Conservation (phyloP, 1,140 invertebrate species). For the Acromyrmex echinatior region DNA sequence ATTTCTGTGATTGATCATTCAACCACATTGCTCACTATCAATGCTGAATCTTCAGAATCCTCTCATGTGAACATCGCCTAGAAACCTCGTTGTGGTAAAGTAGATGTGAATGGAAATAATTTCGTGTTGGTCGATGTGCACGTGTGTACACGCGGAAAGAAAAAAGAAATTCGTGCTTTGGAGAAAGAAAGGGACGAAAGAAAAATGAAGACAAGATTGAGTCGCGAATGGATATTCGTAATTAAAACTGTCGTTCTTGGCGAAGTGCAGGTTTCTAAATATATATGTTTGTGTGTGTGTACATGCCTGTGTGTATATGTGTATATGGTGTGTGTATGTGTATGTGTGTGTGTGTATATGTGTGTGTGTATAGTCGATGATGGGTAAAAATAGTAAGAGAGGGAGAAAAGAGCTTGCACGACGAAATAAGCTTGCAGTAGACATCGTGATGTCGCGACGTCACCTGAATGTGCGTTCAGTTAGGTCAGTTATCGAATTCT, state of each 20-base stretch:
- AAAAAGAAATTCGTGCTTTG: neutral
- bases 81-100: neutral
- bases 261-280: slow-evolving; percentile 73
- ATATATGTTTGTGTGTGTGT: slow-evolving; percentile 47
- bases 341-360: no score
- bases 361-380: slow-evolving; percentile 15
- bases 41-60: slow-evolving; percentile 40
- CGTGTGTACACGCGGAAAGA: neutral
- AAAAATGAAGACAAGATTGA: neutral
- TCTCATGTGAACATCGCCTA: slow-evolving; percentile 45
- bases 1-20: slow-evolving; percentile 35
- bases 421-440: slow-evolving; percentile 69
- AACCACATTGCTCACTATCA: slow-evolving; percentile 42
- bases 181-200: neutral
- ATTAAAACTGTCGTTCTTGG: slow-evolving; percentile 71
- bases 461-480: slow-evolving; percentile 64
- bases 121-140: neutral
- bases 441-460: slow-evolving; percentile 68
- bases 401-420: slow-evolving; percentile 59
- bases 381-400: slow-evolving; percentile 68
- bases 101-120: slow-evolving; percentile 26
- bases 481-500: slow-evolving; percentile 71
- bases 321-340: neutral
- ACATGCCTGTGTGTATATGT: neutral
- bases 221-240: slow-evolving; percentile 60